These are phyloP conservation scores for Lagenorhynchus albirostris DNA, from an alignment of 2,113 vertebrate genomes.

Conservation along the genomic window DNA sequence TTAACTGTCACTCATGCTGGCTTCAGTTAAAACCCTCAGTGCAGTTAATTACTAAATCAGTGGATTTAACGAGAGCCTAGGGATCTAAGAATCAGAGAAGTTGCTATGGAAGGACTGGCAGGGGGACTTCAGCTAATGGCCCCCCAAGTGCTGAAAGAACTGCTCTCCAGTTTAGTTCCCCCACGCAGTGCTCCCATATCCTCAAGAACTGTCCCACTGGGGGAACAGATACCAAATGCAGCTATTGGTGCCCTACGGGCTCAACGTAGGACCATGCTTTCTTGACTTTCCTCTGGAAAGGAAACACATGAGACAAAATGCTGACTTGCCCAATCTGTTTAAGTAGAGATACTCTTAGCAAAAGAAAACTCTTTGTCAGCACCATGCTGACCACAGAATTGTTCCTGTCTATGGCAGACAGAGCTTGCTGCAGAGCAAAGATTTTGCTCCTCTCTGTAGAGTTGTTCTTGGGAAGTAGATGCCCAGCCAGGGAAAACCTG, in stretches of 20 bases:
- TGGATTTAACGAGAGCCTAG: not conserved
- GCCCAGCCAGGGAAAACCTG: not conserved
- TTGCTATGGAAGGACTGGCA: not conserved
- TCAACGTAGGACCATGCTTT: not conserved
- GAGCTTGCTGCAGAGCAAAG: not conserved
- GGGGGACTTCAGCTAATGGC: not conserved
- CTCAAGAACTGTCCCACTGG: not conserved
- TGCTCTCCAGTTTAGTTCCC: not conserved
- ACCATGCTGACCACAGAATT: not conserved
- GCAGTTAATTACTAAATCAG: slow-evolving; percentile 11
- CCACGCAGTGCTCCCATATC: not conserved
- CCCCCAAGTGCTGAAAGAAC: not conserved
- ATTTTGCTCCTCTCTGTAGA: not conserved
- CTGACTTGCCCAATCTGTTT: not conserved
- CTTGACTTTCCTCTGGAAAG: slow-evolving; percentile 4
- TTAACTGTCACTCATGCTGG: not conserved
- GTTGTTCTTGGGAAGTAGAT: not conserved
- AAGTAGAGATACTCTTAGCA: not conserved
- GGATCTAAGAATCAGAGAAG: not conserved
- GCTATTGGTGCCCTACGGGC: not conserved
- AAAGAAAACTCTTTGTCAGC: not conserved
- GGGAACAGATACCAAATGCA: not conserved
- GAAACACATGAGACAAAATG: not conserved
- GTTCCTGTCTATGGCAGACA: not conserved
- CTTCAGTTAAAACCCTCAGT: not conserved